phyloP scores from a whole-genome alignment of 2,888 invertebrate species.

The Troides aeacus region DNA sequence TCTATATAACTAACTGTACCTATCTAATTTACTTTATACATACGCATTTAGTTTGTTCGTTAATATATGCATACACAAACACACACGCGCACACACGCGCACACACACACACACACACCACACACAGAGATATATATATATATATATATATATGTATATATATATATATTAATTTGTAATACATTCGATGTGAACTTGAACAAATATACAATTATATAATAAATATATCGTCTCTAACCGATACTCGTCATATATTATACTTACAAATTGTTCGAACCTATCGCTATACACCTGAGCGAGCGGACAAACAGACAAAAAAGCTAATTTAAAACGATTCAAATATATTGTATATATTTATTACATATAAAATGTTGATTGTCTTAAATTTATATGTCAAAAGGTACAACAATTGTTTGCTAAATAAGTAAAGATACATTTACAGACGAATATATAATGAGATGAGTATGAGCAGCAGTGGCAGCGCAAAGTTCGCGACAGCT shows the following conservation, averaged over 20 bases:
- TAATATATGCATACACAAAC: background rate
- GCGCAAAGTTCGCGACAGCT: too few relatives aligned
- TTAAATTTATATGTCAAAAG: constrained; percentile 24
- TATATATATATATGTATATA: constrained; percentile 1
- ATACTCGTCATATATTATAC: constrained; percentile 56
- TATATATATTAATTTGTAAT: constrained; percentile 16
- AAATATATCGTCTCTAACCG: constrained; percentile 41
- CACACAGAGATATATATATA: background rate
- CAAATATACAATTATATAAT: constrained; percentile 14
- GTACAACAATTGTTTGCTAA: too few relatives aligned
- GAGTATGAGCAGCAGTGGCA: too few relatives aligned
- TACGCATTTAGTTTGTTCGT: background rate
- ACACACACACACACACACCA: too few relatives aligned
- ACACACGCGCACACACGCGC: too few relatives aligned
- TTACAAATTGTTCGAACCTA: constrained; percentile 64
- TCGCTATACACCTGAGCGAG: constrained; percentile 71
- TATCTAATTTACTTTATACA: constrained; percentile 10
- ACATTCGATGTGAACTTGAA: constrained; percentile 21
- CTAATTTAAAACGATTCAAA: constrained; percentile 52
- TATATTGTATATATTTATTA: constrained; percentile 39
- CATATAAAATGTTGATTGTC: constrained; percentile 32
- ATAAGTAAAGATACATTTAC: too few relatives aligned
- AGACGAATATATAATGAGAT: too few relatives aligned
- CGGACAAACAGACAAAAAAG: constrained; percentile 65
- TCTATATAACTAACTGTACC: constrained; percentile 20